A percentile compares a stretch with the other conserved stretches of the same genome.
These are phyloP conservation scores for Thunnus albacares DNA, from an alignment of 2,797 vertebrate species.

Conservation along the genomic window DNA sequence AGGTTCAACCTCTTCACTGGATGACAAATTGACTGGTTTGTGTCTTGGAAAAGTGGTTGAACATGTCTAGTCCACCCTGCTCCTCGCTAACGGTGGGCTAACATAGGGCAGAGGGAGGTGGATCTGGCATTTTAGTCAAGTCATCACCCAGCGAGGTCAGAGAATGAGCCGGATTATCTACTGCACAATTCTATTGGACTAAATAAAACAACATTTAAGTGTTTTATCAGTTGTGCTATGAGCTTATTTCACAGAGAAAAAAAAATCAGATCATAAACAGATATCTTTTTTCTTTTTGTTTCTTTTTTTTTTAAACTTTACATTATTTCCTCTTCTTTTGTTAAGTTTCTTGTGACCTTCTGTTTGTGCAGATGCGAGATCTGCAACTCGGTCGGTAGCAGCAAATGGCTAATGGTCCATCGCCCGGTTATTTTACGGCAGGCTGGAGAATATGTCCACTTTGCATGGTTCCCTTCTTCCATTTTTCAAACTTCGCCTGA, in stretches of 20 bases:
- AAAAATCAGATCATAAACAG: not conserved
- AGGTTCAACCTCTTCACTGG: constrained; percentile 84
- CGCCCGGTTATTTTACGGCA: constrained; percentile 84
- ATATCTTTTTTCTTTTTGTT: not conserved
- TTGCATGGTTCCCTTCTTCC: constrained; percentile 84
- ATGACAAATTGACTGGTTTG: constrained; percentile 87
- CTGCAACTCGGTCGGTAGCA: constrained; percentile 69
- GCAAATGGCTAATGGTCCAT: constrained; percentile 83
- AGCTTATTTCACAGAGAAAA: not conserved
- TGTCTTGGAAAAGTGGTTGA: constrained; percentile 75
- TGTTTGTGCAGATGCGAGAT: constrained; percentile 79
- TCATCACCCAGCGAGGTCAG: constrained; percentile 44
- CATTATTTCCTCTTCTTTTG: constrained; percentile 55
- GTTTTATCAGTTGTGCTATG: not conserved
- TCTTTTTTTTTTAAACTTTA: not conserved
- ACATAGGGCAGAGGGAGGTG: constrained; percentile 24
- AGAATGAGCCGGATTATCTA: constrained; percentile 37
- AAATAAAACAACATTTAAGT: not conserved
- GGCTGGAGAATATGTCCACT: constrained; percentile 85
- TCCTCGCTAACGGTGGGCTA: constrained; percentile 57
- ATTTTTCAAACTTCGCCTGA: constrained; percentile 81
- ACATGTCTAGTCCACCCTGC: constrained; percentile 65
- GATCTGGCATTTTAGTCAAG: constrained; percentile 63
- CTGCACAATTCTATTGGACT: constrained; percentile 4
- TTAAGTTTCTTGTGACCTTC: constrained; percentile 77